Evolutionary conservation across 2,888 invertebrate genomes (phyloP).

Genomic region (Laothoe populi): DNA sequence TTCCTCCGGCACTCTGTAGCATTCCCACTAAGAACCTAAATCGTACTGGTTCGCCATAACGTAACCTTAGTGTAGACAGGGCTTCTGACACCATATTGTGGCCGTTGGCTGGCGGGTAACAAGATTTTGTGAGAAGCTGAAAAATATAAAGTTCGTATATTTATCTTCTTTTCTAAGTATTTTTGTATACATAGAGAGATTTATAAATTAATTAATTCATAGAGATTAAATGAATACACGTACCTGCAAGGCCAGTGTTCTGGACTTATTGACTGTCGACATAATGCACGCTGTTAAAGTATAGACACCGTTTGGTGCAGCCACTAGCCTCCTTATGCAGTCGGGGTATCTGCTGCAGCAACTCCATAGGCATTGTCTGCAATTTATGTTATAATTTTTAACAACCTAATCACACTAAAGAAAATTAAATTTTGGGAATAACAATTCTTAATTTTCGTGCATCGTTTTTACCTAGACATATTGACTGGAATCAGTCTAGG

Average conservation of each 20-base stretch:
- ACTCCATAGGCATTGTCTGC: constrained; percentile 91
- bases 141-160: constrained; percentile 39
- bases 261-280: constrained; percentile 93
- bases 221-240: neutral
- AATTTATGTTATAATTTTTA: constrained; percentile 28
- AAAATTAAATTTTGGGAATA: too few relatives aligned
- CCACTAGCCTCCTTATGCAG: constrained; percentile 90
- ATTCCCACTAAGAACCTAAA: constrained; percentile 96
- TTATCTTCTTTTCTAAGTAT: neutral
- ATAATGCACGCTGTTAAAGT: constrained; percentile 94
- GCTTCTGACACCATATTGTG: constrained; percentile 96
- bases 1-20: constrained; percentile 91
- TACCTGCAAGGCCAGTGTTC: constrained; percentile 94
- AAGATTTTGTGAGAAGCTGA: constrained; percentile 93
- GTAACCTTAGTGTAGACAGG: constrained; percentile 92
- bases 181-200: too few relatives aligned
- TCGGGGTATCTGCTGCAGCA: constrained; percentile 92
- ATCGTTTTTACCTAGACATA: too few relatives aligned
- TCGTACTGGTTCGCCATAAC: constrained; percentile 96
- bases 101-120: constrained; percentile 89
- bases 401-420: neutral
- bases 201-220: too few relatives aligned
- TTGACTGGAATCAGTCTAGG: too few relatives aligned
- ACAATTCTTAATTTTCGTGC: too few relatives aligned
- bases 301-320: constrained; percentile 92